A percentile compares a stretch with the other conserved stretches of the same genome.
Conservation (phyloP, 2,888 invertebrate species). For the Charanyca ferruginea region DNA sequence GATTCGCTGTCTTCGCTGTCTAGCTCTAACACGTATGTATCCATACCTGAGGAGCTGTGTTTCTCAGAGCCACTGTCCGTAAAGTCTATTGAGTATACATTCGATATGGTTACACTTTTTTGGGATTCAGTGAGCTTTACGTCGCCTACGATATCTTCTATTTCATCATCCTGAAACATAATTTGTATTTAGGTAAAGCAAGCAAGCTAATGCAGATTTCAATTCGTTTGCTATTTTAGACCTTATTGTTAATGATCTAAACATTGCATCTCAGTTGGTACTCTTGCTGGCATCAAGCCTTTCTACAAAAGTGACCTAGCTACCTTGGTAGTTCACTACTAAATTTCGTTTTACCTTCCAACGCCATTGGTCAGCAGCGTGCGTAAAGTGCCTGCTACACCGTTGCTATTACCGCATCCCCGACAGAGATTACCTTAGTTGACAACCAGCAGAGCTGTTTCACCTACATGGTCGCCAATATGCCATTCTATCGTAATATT, state of each 20-base stretch:
- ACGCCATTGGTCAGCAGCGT: too few relatives aligned
- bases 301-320: too few relatives aligned
- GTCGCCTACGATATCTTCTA: slow-evolving; percentile 82
- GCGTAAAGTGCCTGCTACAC: too few relatives aligned
- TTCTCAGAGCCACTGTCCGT: slow-evolving; percentile 84
- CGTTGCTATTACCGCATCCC: too few relatives aligned
- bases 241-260: neutral
- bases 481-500: too few relatives aligned
- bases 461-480: too few relatives aligned
- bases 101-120: slow-evolving; percentile 85
- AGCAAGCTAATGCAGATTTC: neutral
- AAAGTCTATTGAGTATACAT: slow-evolving; percentile 82
- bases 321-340: too few relatives aligned
- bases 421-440: too few relatives aligned
- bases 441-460: too few relatives aligned
- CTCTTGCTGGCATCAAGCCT: neutral
- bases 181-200: neutral
- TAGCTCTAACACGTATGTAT: slow-evolving; percentile 83
- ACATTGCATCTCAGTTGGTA: too few relatives aligned
- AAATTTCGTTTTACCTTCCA: too few relatives aligned
- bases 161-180: slow-evolving; percentile 80
- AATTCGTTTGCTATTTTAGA: neutral
- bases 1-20: slow-evolving; percentile 82
- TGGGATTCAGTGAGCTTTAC: slow-evolving; percentile 84
- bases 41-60: slow-evolving; percentile 83